Evolutionary conservation across 2,888 invertebrate genomes (phyloP), one percentile per base, ranked within the genome.

Genomic region (Drosophila mercatorum): DNA sequence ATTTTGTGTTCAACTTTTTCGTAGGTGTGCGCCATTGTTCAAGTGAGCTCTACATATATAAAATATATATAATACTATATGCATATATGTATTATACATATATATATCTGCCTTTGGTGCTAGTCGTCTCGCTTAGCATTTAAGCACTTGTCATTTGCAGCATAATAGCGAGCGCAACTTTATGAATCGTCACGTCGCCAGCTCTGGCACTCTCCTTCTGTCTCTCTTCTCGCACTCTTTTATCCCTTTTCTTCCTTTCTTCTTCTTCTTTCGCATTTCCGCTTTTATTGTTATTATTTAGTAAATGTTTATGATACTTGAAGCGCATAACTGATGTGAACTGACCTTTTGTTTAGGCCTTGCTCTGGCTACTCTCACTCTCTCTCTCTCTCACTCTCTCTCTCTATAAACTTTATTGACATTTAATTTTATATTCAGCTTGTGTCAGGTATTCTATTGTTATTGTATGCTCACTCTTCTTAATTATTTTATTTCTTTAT

Each of bases 1-100:
- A 83, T 82, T 80, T 83, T 68, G 57, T 72, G 67, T 57, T 65
- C 44, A 68, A 68, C 51, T 36, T 51, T 77, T 78, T 75, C 38
- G 53, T 53, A 68, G 63, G 67, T 59, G 72, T 55, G 7, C 12
- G 12, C 38, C 26, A 38, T 14, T 53, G 52, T 17, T 0, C 7
- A 22, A 22, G 22, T 0, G 31, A 7, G 2, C 31, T 34, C 31
- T 7, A 7, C 31, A 34, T 2, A 34, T 34, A 7, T 34, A 34
- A 14, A 2, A 12, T 12, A 5, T 12, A 55, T 46, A 41, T n/a
- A 5, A 22, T 22, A 22, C 31, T 34, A 34, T 34, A 34, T 34
- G 2, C 31, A 34, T 0, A 34, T 34, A 34, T 34, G 6, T 34
- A 34, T 14, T 14, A 12, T 38, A 5, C 5, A 40, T 28, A 55